Conservation (phyloP, 1,140 invertebrate species). For the Hypothenemus hampei region DNA sequence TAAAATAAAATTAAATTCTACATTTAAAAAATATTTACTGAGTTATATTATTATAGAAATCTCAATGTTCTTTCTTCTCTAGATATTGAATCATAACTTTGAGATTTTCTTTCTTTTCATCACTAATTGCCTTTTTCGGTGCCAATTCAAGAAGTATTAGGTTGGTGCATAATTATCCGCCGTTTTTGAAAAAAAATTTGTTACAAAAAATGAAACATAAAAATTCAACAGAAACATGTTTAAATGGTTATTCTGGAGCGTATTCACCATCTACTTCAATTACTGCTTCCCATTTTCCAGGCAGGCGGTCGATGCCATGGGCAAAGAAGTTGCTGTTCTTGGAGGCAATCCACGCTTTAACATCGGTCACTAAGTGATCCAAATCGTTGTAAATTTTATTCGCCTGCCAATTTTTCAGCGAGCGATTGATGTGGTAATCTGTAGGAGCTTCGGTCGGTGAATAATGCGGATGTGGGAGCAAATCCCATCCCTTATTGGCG, state of each 20-base stretch:
- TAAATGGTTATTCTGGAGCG: too few relatives aligned
- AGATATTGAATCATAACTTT: too few relatives aligned
- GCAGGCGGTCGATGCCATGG: background rate
- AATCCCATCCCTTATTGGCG: background rate
- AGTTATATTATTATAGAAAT: too few relatives aligned
- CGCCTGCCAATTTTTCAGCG: background rate
- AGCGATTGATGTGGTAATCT: background rate
- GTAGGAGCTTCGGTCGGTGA: background rate
- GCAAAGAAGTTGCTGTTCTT: background rate
- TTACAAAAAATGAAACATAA: background rate
- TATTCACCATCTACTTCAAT: background rate
- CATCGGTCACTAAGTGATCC: background rate
- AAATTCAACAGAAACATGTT: background rate
- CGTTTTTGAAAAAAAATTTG: background rate
- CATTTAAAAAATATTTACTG: too few relatives aligned
- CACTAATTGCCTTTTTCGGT: too few relatives aligned
- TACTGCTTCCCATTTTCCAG: background rate
- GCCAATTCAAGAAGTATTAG: too few relatives aligned
- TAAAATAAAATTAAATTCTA: too few relatives aligned
- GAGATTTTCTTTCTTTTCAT: too few relatives aligned
- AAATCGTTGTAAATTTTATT: background rate
- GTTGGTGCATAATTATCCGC: background rate
- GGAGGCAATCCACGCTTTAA: too few relatives aligned
- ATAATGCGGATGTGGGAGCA: background rate
- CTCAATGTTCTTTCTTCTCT: too few relatives aligned